phyloP scores from a whole-genome alignment of 2,797 vertebrate genomes.

The Amazona finschi region DNA sequence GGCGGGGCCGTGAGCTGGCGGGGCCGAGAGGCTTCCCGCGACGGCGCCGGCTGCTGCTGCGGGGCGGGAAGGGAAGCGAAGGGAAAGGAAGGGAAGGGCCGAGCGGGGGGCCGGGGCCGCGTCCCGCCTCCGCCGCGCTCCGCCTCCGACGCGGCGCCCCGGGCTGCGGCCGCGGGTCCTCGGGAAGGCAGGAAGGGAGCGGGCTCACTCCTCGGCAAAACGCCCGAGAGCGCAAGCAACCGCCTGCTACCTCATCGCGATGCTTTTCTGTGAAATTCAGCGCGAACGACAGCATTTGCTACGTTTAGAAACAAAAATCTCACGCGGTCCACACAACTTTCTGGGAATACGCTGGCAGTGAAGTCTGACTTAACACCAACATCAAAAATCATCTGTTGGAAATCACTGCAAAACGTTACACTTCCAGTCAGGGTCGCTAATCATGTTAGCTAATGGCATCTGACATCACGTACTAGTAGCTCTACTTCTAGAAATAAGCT shows the following conservation, averaged over 20 bases:
- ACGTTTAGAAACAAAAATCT: not conserved
- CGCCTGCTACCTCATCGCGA: not conserved
- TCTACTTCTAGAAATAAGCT: not conserved
- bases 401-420: not conserved
- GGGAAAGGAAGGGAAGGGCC: not conserved
- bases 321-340: not conserved
- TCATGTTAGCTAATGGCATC: not conserved
- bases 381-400: not conserved
- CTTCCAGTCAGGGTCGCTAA: not conserved
- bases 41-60: not conserved
- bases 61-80: not conserved
- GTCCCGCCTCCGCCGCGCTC: constrained; percentile 33
- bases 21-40: not conserved
- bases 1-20: not conserved
- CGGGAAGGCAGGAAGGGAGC: not conserved
- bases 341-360: not conserved
- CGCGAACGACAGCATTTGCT: not conserved
- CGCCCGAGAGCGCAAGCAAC: not conserved
- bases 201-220: not conserved
- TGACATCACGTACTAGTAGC: not conserved
- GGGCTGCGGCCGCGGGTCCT: not conserved
- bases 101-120: not conserved
- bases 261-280: not conserved
- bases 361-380: not conserved
- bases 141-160: not conserved